A percentile compares a stretch with the other conserved stretches of the same genome.
These are phyloP conservation scores for Mimachlamys varia DNA, from an alignment of 2,888 invertebrate species.

Conservation along the genomic window DNA sequence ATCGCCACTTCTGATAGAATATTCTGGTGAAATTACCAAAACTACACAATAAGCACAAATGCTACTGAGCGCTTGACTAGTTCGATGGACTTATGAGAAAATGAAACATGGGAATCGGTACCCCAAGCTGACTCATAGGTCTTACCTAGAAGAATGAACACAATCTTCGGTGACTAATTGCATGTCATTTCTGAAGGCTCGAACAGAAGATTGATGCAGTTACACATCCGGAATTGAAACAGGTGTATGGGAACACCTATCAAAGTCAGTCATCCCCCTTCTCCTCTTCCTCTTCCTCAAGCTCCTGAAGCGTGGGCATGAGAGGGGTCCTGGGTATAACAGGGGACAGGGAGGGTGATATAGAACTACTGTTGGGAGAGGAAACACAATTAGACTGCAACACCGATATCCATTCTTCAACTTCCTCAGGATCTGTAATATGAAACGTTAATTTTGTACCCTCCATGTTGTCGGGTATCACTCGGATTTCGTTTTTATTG, in stretches of 20 bases:
- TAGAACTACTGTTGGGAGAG: constrained; percentile 40
- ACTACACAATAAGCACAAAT: not conserved
- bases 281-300: constrained; percentile 53
- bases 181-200: not conserved
- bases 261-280: not conserved
- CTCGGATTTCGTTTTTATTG: constrained; percentile 6
- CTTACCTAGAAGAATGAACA: not conserved
- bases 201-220: not conserved
- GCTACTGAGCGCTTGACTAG: not conserved
- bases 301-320: constrained; percentile 51
- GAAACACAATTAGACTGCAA: not conserved
- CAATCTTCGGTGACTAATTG: not conserved
- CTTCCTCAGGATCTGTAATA: not conserved
- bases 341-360: constrained; percentile 52
- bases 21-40: not conserved
- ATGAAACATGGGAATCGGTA: not conserved
- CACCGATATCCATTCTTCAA: not conserved
- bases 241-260: not conserved
- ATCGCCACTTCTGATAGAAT: not conserved
- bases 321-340: constrained; percentile 48
- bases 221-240: not conserved
- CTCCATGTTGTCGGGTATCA: constrained; percentile 13
- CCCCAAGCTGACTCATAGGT: not conserved
- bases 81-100: not conserved
- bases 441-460: not conserved